phyloP scores from a whole-genome alignment of 1,140 invertebrate genomes.

The Nebria ingens region DNA sequence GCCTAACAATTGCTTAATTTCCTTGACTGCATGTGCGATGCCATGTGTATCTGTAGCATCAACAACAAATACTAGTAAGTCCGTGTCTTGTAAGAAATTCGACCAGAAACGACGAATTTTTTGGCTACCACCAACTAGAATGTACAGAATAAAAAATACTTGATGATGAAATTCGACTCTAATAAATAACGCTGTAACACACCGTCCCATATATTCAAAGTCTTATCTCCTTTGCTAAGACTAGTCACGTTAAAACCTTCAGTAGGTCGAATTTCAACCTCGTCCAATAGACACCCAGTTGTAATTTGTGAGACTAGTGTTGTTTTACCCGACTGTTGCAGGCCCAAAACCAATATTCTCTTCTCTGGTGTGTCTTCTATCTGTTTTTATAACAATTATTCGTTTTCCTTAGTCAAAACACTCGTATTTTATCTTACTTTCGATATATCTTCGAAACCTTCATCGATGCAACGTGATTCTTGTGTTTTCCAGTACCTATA shows the following conservation, averaged over 20 bases:
- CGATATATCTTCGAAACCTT: constrained; percentile 38
- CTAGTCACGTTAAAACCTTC: constrained; percentile 35
- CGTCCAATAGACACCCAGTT: constrained; percentile 20
- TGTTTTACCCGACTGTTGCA: constrained; percentile 36
- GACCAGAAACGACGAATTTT: constrained; percentile 35
- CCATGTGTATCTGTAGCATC: constrained; percentile 34
- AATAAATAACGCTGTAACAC: constrained; percentile 24
- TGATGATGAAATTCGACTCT: neutral
- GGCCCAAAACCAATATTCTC: constrained; percentile 35
- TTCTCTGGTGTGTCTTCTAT: constrained; percentile 34
- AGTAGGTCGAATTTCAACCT: constrained; percentile 25
- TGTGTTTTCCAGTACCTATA: constrained; percentile 37
- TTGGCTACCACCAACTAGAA: constrained; percentile 34
- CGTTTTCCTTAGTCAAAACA: neutral
- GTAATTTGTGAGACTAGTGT: constrained; percentile 34
- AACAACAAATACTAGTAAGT: constrained; percentile 39
- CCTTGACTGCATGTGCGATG: constrained; percentile 28
- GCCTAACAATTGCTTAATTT: constrained; percentile 34
- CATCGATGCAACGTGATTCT: constrained; percentile 35
- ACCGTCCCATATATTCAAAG: constrained; percentile 36
- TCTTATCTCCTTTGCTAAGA: constrained; percentile 28
- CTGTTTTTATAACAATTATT: constrained; percentile 23
- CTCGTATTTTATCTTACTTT: constrained; percentile 29
- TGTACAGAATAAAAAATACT: too few relatives aligned
- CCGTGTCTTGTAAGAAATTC: constrained; percentile 40